Evolutionary conservation across 2,888 invertebrate genomes (phyloP), one percentile per base, ranked within the genome.

Genomic region (Troides helena): DNA sequence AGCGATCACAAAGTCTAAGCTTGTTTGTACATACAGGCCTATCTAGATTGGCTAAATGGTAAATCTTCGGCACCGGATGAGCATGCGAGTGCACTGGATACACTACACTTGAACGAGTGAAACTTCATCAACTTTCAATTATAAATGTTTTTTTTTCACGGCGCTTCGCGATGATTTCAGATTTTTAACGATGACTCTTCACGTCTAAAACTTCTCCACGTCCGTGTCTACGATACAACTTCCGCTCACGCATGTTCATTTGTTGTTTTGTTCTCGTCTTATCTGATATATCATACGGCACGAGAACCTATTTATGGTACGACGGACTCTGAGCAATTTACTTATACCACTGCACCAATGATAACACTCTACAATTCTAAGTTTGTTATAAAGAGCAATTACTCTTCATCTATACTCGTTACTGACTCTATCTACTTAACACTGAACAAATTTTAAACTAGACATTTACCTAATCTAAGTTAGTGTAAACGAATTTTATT

Each of bases 161-260:
- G 62, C 25, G 63, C 57, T 70, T 61, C 60, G 59, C 59, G 64
- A 59, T 56, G 39, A 39, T 14, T 62, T 39, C 67, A 50, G 23
- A 46, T 68, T 53, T 62, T 30, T 25, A 46, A 58, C 50, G 46
- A 17, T 70, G 12, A 61, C 46, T 67, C 56, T 30, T 62, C 21
- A 67, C 61, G 36, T 67, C 21, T 67, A 68, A 67, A 66, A 74
- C 36, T 60, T 69, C 73, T 73, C 71, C 72, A 75, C 74, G 76
- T 73, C 72, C 0, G 21, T 67, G 58, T 53, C 62, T 39, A 21
- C 17, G 64, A 74, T 76, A 75, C 75, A 74, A 73, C 73, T 71
- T 78, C 76, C 73, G 83, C 84, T 80, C 87, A 83, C 87, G 90
- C 88, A 90, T 90, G 89, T 85, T 90, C 89, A 90, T 89, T 89